phyloP scores from a whole-genome alignment of 2,113 vertebrate genomes.

The Paraplagusia blochii region DNA sequence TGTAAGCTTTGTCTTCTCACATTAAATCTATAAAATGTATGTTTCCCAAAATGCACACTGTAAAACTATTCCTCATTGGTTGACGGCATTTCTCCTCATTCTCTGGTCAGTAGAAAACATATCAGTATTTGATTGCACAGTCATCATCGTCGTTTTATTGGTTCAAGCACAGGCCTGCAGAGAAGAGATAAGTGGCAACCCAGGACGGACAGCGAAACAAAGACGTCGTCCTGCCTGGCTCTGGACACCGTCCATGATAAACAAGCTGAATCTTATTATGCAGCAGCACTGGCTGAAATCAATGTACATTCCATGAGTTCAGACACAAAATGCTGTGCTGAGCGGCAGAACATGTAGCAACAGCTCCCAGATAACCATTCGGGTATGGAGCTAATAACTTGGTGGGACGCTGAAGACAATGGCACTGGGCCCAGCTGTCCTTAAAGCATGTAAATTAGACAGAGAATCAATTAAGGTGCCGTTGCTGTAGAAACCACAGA shows the following conservation, averaged over 20 bases:
- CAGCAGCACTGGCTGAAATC: conserved; percentile 35
- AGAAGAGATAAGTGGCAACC: conserved; percentile 8
- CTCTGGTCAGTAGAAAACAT: neutral
- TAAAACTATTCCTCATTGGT: too few relatives aligned
- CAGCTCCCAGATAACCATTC: conserved; percentile 26
- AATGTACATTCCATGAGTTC: conserved; percentile 25
- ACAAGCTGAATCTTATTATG: conserved; percentile 31
- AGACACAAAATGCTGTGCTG: conserved; percentile 27
- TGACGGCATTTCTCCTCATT: neutral
- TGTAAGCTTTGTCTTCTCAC: too few relatives aligned
- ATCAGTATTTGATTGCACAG: too few relatives aligned
- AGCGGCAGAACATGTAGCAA: conserved; percentile 21
- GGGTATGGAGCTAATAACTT: conserved; percentile 53
- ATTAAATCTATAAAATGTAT: too few relatives aligned
- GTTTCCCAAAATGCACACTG: too few relatives aligned
- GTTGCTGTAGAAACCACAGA: conserved; percentile 49
- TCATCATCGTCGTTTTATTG: neutral
- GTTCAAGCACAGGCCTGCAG: conserved; percentile 11
- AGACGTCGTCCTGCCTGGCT: conserved; percentile 4
- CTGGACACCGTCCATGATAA: conserved; percentile 19
- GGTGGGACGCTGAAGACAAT: conserved; percentile 49
- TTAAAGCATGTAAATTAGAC: conserved; percentile 62
- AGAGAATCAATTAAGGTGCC: conserved; percentile 54
- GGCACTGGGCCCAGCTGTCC: conserved; percentile 47
- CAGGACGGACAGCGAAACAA: neutral